Evolutionary conservation across 2,888 invertebrate genomes (phyloP).

Genomic region (Clostera curtula): DNA sequence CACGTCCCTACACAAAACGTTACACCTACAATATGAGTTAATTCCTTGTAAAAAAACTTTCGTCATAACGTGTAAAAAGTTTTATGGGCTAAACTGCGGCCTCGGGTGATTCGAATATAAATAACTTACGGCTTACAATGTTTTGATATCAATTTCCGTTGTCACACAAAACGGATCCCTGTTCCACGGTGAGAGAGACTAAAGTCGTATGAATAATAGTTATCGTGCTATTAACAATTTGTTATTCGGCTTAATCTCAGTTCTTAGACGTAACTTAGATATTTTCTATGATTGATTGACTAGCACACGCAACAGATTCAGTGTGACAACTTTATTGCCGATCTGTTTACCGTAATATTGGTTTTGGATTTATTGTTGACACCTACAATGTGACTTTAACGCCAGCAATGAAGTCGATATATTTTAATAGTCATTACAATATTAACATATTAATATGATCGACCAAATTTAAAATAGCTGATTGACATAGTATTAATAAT

Average conservation of each 20-base stretch:
- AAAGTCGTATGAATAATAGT: conserved; percentile 7
- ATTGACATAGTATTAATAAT: too few relatives aligned
- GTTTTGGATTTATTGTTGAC: conserved; percentile 33
- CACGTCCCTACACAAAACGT: not conserved
- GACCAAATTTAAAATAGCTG: too few relatives aligned
- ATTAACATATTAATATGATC: too few relatives aligned
- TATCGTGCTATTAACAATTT: conserved; percentile 14
- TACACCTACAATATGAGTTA: conserved; percentile 7
- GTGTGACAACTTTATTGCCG: conserved; percentile 39
- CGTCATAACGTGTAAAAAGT: conserved; percentile 7
- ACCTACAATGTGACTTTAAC: too few relatives aligned
- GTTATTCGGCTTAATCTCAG: conserved; percentile 15
- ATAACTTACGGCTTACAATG: conserved; percentile 8
- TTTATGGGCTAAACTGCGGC: conserved; percentile 6
- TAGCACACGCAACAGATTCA: conserved; percentile 26
- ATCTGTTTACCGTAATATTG: conserved; percentile 40
- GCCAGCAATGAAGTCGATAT: too few relatives aligned
- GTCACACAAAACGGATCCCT: conserved; percentile 9
- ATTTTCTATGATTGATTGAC: conserved; percentile 33
- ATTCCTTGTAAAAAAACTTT: conserved; percentile 4
- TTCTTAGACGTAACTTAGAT: conserved; percentile 19
- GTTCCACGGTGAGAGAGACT: conserved; percentile 12
- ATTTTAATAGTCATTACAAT: too few relatives aligned
- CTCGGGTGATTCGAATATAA: conserved; percentile 11
- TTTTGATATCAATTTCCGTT: conserved; percentile 1